Conservation (phyloP, 2,113 vertebrate species). For the Peromyscus californicus region DNA sequence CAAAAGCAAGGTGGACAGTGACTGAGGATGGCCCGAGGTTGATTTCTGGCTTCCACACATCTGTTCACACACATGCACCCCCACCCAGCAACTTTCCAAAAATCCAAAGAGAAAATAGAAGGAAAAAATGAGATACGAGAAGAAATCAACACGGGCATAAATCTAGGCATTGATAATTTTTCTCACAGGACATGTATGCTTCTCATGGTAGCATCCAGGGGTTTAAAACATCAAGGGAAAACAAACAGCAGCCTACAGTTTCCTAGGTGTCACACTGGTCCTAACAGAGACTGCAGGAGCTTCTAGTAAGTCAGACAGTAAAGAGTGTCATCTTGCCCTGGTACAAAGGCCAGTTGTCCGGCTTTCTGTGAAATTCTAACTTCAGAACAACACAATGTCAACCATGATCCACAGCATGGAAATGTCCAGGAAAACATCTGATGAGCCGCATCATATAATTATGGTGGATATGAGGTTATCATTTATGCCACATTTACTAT, state of each 20-base stretch:
- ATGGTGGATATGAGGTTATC: conserved; percentile 67
- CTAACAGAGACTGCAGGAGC: background rate
- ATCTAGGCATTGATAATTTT: background rate
- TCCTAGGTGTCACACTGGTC: background rate
- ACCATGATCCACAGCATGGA: background rate
- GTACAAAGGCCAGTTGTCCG: background rate
- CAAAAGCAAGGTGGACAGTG: background rate
- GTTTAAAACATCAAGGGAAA: background rate
- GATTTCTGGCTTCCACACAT: background rate
- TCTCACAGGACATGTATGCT: accelerated
- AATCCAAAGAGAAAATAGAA: background rate
- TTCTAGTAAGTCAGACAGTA: background rate
- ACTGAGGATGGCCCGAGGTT: background rate
- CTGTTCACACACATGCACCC: background rate
- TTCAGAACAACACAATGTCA: background rate
- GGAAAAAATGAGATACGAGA: background rate
- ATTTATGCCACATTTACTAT: conserved; percentile 57
- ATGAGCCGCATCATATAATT: conserved; percentile 22
- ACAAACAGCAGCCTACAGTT: background rate
- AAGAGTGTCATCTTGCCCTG: background rate
- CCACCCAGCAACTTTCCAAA: background rate
- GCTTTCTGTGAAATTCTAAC: background rate
- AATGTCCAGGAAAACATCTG: background rate
- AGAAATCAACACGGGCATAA: background rate
- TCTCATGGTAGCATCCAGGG: background rate